Conservation (phyloP, 2,797 vertebrate species). For the Spinus olivaceus region DNA sequence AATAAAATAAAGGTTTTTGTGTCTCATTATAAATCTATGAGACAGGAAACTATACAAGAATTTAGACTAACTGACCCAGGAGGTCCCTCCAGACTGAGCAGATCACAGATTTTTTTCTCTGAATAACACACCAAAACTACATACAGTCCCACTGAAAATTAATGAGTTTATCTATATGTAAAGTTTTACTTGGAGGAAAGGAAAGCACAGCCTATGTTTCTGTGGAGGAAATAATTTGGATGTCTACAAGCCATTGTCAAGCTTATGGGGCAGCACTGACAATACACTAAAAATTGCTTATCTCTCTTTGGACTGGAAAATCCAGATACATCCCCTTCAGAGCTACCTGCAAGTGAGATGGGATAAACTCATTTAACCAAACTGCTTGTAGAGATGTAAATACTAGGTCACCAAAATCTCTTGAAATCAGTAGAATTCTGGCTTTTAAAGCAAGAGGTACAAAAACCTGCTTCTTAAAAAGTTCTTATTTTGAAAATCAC, state of each 20-base stretch:
- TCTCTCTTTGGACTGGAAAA: neutral
- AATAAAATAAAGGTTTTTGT: neutral
- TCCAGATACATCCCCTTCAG: neutral
- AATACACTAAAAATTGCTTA: neutral
- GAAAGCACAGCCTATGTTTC: neutral
- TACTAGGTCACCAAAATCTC: neutral
- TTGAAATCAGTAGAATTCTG: neutral
- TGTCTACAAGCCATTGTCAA: neutral
- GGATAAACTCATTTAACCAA: neutral
- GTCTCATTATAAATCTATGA: neutral
- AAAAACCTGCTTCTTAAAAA: fast-evolving
- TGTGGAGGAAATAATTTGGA: neutral
- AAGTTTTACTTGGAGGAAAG: neutral
- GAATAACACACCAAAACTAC: neutral
- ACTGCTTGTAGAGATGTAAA: neutral
- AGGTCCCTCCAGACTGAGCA: neutral
- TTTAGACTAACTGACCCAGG: neutral
- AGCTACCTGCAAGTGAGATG: neutral
- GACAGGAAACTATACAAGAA: neutral
- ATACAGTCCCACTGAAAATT: neutral
- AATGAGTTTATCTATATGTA: neutral
- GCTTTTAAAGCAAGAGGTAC: neutral
- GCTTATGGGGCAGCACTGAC: neutral
- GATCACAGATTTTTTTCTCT: neutral
- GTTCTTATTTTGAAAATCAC: neutral